Base-by-base conservation (phyloP, 2,888 invertebrate genomes). In the Sinhomidia bicolor region DNA sequence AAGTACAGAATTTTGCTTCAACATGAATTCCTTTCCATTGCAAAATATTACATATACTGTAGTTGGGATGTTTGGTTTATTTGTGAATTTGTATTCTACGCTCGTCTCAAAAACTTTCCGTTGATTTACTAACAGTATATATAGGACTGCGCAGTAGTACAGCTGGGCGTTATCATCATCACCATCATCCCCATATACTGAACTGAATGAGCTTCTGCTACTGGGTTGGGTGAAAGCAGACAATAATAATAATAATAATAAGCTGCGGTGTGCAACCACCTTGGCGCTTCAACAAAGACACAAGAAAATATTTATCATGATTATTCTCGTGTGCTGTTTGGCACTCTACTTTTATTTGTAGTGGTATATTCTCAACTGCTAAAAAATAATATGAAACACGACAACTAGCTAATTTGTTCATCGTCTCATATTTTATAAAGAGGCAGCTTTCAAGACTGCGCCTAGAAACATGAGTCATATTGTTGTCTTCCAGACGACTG, bases 81-180 rank as follows among this genome's bases (percentile, higher is more conserved):
- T 26, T 60, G 60, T 26, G 26, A 60, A 60, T 60, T 60, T 26
- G 60, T 60, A 60, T 60, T 60, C 60, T 60, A 26, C 23, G 60
- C 60, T 60, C 60, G 10, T 12, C 60, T 26, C 23, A 26, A 60
- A 60, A 60, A n/a, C 6, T 60, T 60, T 26, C 60, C 60, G 26
- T 60, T 60, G 60, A 60, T 60, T 60, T 60, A 60, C 26, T 26
- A 26, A 60, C 60, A 60, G 10, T 60, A 47, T 12, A n/a, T n/a
- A n/a, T n/a, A n/a, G n/a, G n/a, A 2, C 10, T 17, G 54, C 60
- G 26, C 26, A 23, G 3, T 3, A n/a, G 60, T 9, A 26, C 23
- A 26, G 2, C 10, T 60, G 60, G 26, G 60, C 60, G 20, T 17
- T 17, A 54, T 54, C 6, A 54, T 41, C 10, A 41, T 10, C 41